Conservation (phyloP, 2,113 vertebrate species). For the Sterrhoptilus dennistouni region DNA sequence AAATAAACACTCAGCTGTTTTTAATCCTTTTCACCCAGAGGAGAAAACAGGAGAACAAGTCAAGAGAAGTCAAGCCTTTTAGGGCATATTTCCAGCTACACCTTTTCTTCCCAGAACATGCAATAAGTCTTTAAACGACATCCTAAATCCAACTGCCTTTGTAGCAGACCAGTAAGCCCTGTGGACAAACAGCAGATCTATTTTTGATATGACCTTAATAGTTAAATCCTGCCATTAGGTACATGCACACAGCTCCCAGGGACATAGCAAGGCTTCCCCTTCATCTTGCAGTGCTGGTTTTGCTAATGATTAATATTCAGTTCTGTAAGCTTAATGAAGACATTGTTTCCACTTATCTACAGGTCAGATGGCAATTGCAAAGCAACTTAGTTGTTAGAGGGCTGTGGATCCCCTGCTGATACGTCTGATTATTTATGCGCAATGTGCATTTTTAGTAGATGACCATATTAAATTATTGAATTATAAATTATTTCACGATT, state of each 20-base stretch:
- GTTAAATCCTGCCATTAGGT: background rate
- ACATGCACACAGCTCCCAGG: background rate
- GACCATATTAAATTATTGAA: background rate
- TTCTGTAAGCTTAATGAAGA: slow-evolving; percentile 37
- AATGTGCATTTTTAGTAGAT: slow-evolving; percentile 13
- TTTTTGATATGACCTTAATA: slow-evolving; percentile 10
- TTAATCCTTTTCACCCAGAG: background rate
- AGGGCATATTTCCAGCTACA: background rate
- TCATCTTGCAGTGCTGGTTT: background rate
- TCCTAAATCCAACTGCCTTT: background rate
- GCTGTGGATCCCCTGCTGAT: slow-evolving; percentile 19
- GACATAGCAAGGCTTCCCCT: background rate
- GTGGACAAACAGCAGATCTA: background rate
- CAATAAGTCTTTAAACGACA: background rate
- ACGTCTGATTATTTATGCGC: background rate
- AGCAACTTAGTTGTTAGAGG: slow-evolving; percentile 2
- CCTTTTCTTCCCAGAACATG: background rate
- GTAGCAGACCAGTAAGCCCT: background rate
- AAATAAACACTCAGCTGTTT: background rate
- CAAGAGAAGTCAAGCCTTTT: background rate
- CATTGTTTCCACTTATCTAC: slow-evolving; percentile 25
- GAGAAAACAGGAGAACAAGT: background rate
- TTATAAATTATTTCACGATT: background rate
- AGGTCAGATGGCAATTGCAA: slow-evolving; percentile 41
- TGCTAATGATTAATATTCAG: slow-evolving; percentile 14